Evolutionary conservation across 1,140 invertebrate species (phyloP), one percentile per base, ranked within the genome.

Genomic region (Musca vetustissima): DNA sequence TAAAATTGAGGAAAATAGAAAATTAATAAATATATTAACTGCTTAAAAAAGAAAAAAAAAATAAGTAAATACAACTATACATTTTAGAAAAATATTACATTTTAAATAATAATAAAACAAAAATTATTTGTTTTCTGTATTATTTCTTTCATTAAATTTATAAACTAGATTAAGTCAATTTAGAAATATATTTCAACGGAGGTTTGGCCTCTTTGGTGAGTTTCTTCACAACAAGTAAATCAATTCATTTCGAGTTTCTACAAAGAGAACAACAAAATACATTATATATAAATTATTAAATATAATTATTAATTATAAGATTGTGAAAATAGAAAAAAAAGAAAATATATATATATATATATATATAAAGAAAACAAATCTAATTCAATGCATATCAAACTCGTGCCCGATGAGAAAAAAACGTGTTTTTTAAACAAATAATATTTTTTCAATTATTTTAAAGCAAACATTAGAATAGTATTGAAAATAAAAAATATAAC

Each of bases 331-430:
- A 66, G 4, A 28, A 69, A 15, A 61, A 17, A 7, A 64, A 69
- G 11, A 11, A 43, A 43, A 43, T 43, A 43, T 13, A 43, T 32
- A 3, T 32, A 32, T n/a, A n/a, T n/a, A n/a, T n/a, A n/a, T 36
- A 8, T 47, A 49, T 50, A 49, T 9, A 68, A 68, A 32, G 47
- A 36, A 52, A 59, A n/a, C n/a, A n/a, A n/a, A n/a, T 70, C 59
- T 66, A 71, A 71, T 78, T 76, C 72, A 78, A 81, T 80, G 79
- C 79, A 81, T 81, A 81, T 81, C 79, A 81, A 80, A 78, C 72
- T 81, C 76, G 79, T 81, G 79, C 79, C 79, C 79, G 78, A 73
- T 72, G 43, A 61, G 64, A 70, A 70, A 66, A 50, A 32, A 67
- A 32, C 25, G 47, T 59, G 48, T 66, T 49, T 66, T 28, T 21